These are phyloP conservation scores for Chloropsis hardwickii DNA, from an alignment of 2,113 vertebrate genomes.

Conservation along the genomic window DNA sequence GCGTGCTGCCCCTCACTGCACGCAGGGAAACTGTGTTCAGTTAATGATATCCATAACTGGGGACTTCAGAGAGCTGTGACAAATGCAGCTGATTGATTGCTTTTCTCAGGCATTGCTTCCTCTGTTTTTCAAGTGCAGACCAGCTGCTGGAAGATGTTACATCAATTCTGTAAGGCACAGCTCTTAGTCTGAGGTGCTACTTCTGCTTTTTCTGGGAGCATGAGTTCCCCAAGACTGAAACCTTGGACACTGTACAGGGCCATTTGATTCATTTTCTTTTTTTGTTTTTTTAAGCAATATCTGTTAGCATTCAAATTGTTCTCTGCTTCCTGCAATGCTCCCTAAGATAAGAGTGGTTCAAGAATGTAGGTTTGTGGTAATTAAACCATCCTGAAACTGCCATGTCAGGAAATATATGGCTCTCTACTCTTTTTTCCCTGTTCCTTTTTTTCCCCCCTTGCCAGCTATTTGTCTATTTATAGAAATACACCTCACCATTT, in stretches of 20 bases:
- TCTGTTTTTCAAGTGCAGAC: constrained; percentile 9
- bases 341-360: constrained; percentile 47
- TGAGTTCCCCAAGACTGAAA: background rate
- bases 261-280: constrained; percentile 6
- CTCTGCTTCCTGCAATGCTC: constrained; percentile 54
- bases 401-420: constrained; percentile 62
- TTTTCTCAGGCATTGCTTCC: background rate
- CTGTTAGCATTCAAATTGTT: constrained; percentile 39
- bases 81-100: constrained; percentile 11
- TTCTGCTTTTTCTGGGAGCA: background rate
- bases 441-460: background rate
- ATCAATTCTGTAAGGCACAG: background rate
- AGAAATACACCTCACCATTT: constrained; percentile 44
- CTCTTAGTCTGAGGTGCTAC: background rate
- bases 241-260: background rate
- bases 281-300: background rate
- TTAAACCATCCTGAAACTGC: constrained; percentile 60
- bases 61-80: background rate
- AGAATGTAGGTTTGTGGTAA: constrained; percentile 59
- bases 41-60: background rate
- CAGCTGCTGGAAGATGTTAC: background rate
- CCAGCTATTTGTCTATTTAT: constrained; percentile 62
- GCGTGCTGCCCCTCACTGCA: background rate
- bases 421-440: background rate
- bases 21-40: background rate